Conservation (phyloP, 2,888 invertebrate species). For the Nomada ruficornis region DNA sequence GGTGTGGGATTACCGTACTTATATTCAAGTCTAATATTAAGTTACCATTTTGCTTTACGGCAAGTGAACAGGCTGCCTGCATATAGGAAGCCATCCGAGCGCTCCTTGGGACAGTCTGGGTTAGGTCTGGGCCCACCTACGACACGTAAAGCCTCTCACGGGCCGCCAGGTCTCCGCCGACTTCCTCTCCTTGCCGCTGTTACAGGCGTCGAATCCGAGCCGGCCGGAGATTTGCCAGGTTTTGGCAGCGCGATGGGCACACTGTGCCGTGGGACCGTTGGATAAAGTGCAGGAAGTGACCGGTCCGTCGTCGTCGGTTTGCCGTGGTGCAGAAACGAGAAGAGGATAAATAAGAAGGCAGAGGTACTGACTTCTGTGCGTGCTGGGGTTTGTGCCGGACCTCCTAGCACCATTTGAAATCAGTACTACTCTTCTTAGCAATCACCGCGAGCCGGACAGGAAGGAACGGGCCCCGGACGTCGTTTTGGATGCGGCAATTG, state of each 20-base stretch:
- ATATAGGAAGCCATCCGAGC: slow-evolving; percentile 84
- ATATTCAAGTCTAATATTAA: slow-evolving; percentile 84
- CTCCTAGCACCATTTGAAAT: slow-evolving; percentile 85
- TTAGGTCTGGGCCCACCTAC: slow-evolving; percentile 80
- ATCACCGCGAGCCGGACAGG: slow-evolving; percentile 58
- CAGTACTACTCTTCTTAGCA: slow-evolving; percentile 83
- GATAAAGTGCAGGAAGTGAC: too few species aligned
- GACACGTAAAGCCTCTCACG: slow-evolving; percentile 59
- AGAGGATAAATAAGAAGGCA: slow-evolving; percentile 75
- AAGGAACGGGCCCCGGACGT: neutral
- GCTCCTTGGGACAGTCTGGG: slow-evolving; percentile 82
- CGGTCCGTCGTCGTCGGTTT: too few species aligned
- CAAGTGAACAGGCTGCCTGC: slow-evolving; percentile 84
- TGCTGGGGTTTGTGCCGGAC: slow-evolving; percentile 81
- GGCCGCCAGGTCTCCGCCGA: neutral
- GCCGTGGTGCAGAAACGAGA: too few species aligned
- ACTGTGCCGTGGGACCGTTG: too few species aligned
- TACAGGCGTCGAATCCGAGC: too few species aligned
- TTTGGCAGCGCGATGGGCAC: too few species aligned
- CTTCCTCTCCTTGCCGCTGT: neutral
- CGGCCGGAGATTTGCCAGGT: too few species aligned
- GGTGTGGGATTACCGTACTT: slow-evolving; percentile 84
- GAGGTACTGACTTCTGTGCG: slow-evolving; percentile 84
- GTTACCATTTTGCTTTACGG: slow-evolving; percentile 84
- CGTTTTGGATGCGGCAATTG: neutral